Percentiles rank a stretch among this genome's conserved stretches.
These are phyloP conservation scores for Micrasema longulum DNA, from an alignment of 1,140 invertebrate genomes.

Conservation along the genomic window DNA sequence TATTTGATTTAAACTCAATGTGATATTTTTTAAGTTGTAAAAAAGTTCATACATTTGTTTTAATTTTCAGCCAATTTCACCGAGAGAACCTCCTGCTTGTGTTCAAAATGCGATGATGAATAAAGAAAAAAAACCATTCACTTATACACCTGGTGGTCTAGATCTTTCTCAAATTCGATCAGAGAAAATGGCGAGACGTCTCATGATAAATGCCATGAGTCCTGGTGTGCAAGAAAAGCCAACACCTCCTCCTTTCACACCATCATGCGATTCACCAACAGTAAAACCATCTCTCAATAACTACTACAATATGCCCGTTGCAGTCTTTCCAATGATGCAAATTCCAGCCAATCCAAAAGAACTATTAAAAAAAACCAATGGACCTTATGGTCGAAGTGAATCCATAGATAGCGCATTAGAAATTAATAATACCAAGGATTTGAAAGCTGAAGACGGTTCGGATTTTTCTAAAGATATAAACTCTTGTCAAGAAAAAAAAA, in stretches of 20 bases:
- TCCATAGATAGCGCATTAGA: constrained; percentile 33
- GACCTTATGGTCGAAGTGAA: constrained; percentile 55
- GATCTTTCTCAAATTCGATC: constrained; percentile 91
- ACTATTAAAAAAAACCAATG: constrained; percentile 62
- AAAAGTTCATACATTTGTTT: no score
- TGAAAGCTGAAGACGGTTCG: no score
- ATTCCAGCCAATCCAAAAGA: constrained; percentile 66
- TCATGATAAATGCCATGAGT: constrained; percentile 77
- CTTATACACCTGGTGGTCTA: constrained; percentile 91
- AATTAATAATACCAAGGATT: no score
- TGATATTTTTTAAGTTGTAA: no score
- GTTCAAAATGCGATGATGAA: constrained; percentile 91
- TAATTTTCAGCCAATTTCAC: constrained; percentile 55
- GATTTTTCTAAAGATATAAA: no score
- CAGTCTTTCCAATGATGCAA: constrained; percentile 64
- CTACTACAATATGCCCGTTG: constrained; percentile 57
- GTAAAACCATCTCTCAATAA: constrained; percentile 55
- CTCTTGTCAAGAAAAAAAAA: no score
- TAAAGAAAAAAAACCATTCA: constrained; percentile 94
- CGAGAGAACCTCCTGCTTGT: constrained; percentile 82
- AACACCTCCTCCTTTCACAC: constrained; percentile 59
- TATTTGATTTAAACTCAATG: no score
- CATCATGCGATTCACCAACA: constrained; percentile 55
- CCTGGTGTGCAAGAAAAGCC: constrained; percentile 66
- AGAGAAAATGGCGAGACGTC: constrained; percentile 87